Percentiles rank a stretch among this genome's conserved stretches.
phyloP scores from a whole-genome alignment of 2,113 vertebrate species.

The Puntigrus tetrazona region DNA sequence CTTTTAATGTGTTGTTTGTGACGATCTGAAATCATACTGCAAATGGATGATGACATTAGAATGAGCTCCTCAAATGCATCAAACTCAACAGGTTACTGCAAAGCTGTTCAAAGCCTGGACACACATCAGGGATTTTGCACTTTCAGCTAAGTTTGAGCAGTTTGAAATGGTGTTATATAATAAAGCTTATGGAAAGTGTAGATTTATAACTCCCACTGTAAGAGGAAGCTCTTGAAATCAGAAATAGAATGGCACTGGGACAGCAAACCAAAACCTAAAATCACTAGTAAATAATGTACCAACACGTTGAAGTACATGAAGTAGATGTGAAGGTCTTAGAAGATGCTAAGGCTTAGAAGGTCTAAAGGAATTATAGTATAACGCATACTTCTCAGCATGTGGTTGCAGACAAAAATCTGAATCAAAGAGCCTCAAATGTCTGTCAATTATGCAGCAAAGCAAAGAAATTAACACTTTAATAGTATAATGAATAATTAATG shows the following conservation, averaged over 20 bases:
- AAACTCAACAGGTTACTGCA: neutral
- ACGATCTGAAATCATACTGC: neutral
- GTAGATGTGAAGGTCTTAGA: neutral
- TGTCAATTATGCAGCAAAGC: neutral
- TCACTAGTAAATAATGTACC: neutral
- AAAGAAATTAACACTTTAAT: neutral
- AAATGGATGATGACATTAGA: neutral
- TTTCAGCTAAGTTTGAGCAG: too few relatives aligned
- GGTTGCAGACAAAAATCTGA: neutral
- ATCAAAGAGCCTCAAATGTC: neutral
- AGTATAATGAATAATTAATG: neutral
- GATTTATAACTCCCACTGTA: neutral
- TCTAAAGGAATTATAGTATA: neutral
- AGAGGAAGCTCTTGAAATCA: neutral
- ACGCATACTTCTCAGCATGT: neutral
- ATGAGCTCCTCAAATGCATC: neutral
- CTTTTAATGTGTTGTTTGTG: neutral
- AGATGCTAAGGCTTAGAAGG: neutral
- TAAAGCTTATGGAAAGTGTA: neutral
- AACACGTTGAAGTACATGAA: neutral
- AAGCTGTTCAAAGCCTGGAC: neutral
- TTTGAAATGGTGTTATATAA: neutral
- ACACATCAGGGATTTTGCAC: neutral
- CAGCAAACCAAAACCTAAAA: neutral
- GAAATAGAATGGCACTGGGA: neutral